Evolutionary conservation across 2,113 vertebrate genomes (phyloP).

Genomic region (Mus pahari): DNA sequence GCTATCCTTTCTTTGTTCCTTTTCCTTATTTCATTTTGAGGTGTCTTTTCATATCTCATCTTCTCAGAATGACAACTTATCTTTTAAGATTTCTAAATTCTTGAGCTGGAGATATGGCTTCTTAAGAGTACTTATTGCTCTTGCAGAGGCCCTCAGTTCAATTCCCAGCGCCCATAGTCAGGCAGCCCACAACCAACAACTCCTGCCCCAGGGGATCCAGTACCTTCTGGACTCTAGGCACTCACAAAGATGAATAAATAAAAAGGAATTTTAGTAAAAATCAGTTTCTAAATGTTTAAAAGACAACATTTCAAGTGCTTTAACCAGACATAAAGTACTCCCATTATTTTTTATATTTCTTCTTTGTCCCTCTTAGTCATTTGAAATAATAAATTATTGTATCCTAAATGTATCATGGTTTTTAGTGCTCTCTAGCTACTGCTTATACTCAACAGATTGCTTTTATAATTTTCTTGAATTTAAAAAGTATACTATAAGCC

Average conservation of each 20-base stretch:
- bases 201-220: background rate
- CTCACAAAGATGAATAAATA: background rate
- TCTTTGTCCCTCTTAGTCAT: background rate
- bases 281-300: conserved; percentile 11
- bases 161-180: background rate
- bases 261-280: background rate
- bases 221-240: background rate
- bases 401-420: background rate
- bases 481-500: background rate
- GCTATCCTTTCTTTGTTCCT: conserved; percentile 35
- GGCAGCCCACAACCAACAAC: background rate
- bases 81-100: conserved; percentile 47
- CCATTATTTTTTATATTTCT: conserved; percentile 9
- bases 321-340: background rate
- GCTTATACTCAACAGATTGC: background rate
- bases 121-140: background rate
- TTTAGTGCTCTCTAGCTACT: conserved; percentile 5
- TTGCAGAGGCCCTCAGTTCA: background rate
- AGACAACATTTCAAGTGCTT: conserved; percentile 2
- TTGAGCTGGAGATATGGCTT: background rate
- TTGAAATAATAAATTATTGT: background rate
- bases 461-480: conserved; percentile 40
- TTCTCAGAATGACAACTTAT: conserved; percentile 16
- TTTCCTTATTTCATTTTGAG: conserved; percentile 54
- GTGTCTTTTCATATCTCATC: conserved; percentile 14